Base-by-base conservation (phyloP, 30 jellyfish, hydroid and myxozoan species). In the Aurelia sp. region DNA sequence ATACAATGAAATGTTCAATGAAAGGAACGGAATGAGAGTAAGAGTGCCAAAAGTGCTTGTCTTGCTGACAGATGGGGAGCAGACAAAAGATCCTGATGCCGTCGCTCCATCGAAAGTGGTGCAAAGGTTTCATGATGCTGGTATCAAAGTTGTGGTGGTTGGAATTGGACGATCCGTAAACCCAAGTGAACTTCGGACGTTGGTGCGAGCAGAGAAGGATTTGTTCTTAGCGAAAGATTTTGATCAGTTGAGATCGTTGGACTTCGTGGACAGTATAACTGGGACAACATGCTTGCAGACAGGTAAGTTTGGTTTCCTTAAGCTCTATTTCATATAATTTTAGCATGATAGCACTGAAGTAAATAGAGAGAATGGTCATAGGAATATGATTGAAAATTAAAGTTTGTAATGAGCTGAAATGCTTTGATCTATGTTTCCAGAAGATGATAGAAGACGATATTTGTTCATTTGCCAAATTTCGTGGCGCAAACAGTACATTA, bases 61-160 rank as follows among this genome's bases (percentile, higher is more conserved):
- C 58, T 52, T 86, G 61, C 82, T 86, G 48, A 86, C 96, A 16
- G 96, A 86, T 30, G 96, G 96, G 21, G 62, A 80, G 62, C 96
- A 86, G 85, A 21, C 96, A 18, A 19, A 58, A 10, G 86, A 57
- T 21, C n/a, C 71, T 13, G 96, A 69, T 58, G 74, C 83, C 23
- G 65, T 71, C 19, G 73, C 86, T 5, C 96, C 89, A n/a, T 27
- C 65, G 12, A 37, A 55, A 19, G 86, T 88, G 11, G 80, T 70
- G 40, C 41, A 19, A 7, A 82, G 67, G 20, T 86, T 86, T 31
- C 96, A 86, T 78, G 87, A 86, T 20, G 79, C 85, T 41, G 96
- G 90, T 6, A 77, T 86, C 86, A 86, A 86, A 62, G 86, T 86
- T 7, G 61, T 86, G 10, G 96, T 77, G 71, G 78, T 86, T 15